These are phyloP conservation scores for Neodiprion lecontei DNA, from an alignment of 1,140 invertebrate species.

Conservation along the genomic window DNA sequence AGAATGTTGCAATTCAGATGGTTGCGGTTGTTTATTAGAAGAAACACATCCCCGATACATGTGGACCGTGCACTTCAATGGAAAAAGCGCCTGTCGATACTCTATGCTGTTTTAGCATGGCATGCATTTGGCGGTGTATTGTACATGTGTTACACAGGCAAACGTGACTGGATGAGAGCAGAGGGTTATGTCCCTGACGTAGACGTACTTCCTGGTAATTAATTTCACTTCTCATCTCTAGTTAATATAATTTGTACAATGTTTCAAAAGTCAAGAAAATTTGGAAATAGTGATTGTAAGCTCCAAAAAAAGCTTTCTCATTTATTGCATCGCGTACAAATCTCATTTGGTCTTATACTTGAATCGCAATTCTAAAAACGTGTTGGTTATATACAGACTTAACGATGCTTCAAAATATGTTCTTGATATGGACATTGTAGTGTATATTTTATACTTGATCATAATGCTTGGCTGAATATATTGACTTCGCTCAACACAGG, in stretches of 20 bases:
- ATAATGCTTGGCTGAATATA: too few species aligned
- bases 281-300: too few species aligned
- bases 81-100: slow-evolving; percentile 67
- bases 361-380: too few species aligned
- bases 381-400: too few species aligned
- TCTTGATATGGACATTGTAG: too few species aligned
- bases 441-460: too few species aligned
- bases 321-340: too few species aligned
- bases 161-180: slow-evolving; percentile 65
- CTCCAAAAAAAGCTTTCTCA: too few species aligned
- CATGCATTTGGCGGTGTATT: slow-evolving; percentile 69
- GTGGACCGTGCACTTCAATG: slow-evolving; percentile 62
- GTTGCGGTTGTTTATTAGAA: slow-evolving; percentile 63
- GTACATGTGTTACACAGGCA: slow-evolving; percentile 65
- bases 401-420: too few species aligned
- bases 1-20: slow-evolving; percentile 53
- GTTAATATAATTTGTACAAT: neutral
- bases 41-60: slow-evolving; percentile 67
- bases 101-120: slow-evolving; percentile 68
- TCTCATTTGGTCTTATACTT: too few species aligned
- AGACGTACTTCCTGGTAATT: slow-evolving; percentile 6
- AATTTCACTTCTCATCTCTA: neutral
- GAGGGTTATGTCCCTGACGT: slow-evolving; percentile 59
- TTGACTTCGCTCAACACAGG: too few species aligned
- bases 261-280: too few species aligned